Conservation (phyloP, 2,113 vertebrate genomes). For the Apodemus speciosus region DNA sequence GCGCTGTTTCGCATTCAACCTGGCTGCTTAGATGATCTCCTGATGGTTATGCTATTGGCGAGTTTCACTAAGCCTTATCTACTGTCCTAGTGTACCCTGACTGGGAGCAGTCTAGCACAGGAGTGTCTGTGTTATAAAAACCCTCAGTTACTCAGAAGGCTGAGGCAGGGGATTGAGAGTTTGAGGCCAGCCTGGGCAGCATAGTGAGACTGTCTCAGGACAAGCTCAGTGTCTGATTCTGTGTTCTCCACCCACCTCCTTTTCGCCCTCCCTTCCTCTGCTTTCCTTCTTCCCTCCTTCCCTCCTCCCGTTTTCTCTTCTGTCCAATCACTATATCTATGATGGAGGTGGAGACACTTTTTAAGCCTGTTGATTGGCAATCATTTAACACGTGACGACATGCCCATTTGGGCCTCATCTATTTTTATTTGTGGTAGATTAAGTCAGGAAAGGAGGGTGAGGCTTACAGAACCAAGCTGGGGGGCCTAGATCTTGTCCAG, state of each 20-base stretch:
- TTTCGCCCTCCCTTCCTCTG: rapidly evolving
- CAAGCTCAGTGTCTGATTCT: no score
- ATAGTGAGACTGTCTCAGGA: no score
- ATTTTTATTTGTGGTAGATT: neutral
- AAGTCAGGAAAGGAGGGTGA: neutral
- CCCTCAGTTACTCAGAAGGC: neutral
- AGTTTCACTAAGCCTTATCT: neutral
- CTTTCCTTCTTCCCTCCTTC: no score
- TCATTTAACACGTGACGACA: neutral
- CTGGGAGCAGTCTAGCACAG: no score
- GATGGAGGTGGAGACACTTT: neutral
- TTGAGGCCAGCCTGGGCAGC: neutral
- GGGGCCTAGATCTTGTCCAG: neutral
- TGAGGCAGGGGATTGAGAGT: neutral
- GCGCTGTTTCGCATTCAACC: neutral
- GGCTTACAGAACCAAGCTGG: neutral
- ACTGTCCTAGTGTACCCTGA: no score
- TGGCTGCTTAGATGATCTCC: neutral
- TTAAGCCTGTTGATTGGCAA: neutral
- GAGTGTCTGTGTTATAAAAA: neutral
- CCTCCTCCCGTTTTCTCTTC: neutral
- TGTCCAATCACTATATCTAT: neutral
- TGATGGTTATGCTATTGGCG: neutral
- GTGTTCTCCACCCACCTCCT: rapidly evolving
- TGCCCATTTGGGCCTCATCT: neutral